Conservation (phyloP, 2,888 invertebrate species). For the Geophilus truncorum region DNA sequence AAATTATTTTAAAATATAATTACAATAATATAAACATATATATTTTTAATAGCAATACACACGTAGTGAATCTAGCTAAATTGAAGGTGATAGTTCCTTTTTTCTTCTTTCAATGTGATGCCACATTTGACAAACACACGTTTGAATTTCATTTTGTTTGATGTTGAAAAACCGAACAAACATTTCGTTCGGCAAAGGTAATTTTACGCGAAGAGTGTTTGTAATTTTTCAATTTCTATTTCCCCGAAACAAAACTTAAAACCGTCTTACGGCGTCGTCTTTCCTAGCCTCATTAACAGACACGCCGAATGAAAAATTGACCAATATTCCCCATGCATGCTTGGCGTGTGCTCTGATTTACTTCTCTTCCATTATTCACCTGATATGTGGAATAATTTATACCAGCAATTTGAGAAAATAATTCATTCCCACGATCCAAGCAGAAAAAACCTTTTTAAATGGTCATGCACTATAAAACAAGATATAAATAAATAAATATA, state of each 20-base stretch:
- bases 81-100: no score
- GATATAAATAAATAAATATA: background rate
- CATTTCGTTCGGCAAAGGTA: background rate
- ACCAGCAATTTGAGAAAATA: slow-evolving; percentile 27
- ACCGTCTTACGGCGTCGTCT: background rate
- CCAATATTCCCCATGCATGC: slow-evolving; percentile 17
- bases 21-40: no score
- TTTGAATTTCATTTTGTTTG: background rate
- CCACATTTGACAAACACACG: background rate
- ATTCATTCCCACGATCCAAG: background rate
- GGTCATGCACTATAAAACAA: background rate
- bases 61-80: no score
- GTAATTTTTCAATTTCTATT: slow-evolving; percentile 7
- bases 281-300: slow-evolving; percentile 18
- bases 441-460: background rate
- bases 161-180: background rate
- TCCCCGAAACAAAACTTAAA: background rate
- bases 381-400: slow-evolving; percentile 19
- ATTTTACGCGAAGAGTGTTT: background rate
- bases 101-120: background rate
- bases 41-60: no score
- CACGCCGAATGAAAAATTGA: background rate
- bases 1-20: no score
- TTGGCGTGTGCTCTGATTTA: slow-evolving; percentile 2
- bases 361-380: slow-evolving; percentile 25